These are phyloP conservation scores for Acanthaster planci DNA, from an alignment of 35 echinoderm and acorn worm genomes.

Conservation along the genomic window DNA sequence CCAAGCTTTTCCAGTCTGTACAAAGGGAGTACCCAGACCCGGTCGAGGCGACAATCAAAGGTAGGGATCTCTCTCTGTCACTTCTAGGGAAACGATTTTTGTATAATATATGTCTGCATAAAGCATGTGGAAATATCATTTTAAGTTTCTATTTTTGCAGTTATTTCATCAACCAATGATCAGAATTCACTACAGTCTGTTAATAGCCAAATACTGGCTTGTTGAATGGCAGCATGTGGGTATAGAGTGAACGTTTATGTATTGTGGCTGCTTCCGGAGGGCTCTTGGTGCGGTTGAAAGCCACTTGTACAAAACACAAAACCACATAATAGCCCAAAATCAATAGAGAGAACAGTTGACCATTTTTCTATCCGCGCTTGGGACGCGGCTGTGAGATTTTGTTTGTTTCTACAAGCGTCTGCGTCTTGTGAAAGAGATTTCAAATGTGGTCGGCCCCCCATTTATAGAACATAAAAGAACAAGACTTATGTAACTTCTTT, in stretches of 20 bases:
- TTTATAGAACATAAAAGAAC: too few relatives aligned
- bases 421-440: not conserved
- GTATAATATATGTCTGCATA: too few relatives aligned
- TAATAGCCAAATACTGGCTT: too few relatives aligned
- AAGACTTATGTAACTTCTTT: too few relatives aligned
- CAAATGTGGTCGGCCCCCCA: not conserved
- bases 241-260: too few relatives aligned
- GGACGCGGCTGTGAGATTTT: not conserved
- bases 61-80: constrained; percentile 34
- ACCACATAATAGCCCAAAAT: constrained; percentile 15
- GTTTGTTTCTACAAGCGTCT: constrained; percentile 17
- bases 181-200: too few relatives aligned
- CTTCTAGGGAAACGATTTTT: too few relatives aligned
- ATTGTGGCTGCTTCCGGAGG: not conserved
- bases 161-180: too few relatives aligned
- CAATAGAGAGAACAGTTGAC: not conserved
- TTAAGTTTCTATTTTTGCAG: too few relatives aligned
- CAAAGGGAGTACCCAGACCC: constrained; percentile 57
- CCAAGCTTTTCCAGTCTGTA: constrained; percentile 63
- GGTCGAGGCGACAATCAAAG: constrained; percentile 54
- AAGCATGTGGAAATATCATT: too few relatives aligned
- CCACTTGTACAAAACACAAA: constrained; percentile 1
- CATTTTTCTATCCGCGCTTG: not conserved
- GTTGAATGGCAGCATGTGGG: too few relatives aligned
- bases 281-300: not conserved